Conservation (phyloP, 2,888 invertebrate genomes). For the Stenolophus ochropezus region DNA sequence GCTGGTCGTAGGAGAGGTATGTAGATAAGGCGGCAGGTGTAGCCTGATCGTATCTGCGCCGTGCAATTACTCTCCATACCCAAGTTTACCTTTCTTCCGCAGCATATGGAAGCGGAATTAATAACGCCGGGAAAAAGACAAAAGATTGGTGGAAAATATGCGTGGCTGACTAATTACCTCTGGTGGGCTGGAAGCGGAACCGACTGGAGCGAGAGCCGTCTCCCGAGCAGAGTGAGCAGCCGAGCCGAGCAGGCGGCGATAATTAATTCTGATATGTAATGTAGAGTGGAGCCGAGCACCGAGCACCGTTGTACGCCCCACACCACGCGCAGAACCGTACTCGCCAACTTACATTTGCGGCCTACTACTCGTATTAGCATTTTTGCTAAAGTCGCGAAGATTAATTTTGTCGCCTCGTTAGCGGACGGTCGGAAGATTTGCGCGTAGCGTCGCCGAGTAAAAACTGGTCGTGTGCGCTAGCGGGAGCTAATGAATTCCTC, state of each 20-base stretch:
- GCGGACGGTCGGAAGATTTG: slow-evolving; percentile 51
- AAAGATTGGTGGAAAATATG: slow-evolving; percentile 49
- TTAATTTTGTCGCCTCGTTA: slow-evolving; percentile 59
- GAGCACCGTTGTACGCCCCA: neutral
- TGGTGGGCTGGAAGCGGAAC: slow-evolving; percentile 24
- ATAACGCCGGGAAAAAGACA: slow-evolving; percentile 50
- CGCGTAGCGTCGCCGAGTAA: slow-evolving; percentile 33
- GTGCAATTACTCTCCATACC: neutral
- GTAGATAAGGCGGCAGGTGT: slow-evolving; percentile 67
- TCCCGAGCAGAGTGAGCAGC: neutral
- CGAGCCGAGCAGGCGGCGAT: slow-evolving; percentile 49
- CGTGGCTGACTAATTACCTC: slow-evolving; percentile 54
- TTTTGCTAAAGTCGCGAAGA: slow-evolving; percentile 16
- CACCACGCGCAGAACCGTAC: slow-evolving; percentile 23
- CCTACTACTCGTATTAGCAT: neutral
- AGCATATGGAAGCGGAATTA: slow-evolving; percentile 32
- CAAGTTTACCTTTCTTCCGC: too few species aligned
- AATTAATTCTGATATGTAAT: slow-evolving; percentile 59
- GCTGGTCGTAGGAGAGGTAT: slow-evolving; percentile 30
- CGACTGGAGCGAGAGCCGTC: neutral
- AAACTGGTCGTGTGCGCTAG: slow-evolving; percentile 33
- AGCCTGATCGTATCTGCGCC: slow-evolving; percentile 62
- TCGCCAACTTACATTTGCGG: neutral
- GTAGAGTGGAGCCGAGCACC: slow-evolving; percentile 37
- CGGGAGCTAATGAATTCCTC: slow-evolving; percentile 55